These are phyloP conservation scores for Galeruca laticollis DNA, from an alignment of 2,888 invertebrate genomes.

Conservation along the genomic window DNA sequence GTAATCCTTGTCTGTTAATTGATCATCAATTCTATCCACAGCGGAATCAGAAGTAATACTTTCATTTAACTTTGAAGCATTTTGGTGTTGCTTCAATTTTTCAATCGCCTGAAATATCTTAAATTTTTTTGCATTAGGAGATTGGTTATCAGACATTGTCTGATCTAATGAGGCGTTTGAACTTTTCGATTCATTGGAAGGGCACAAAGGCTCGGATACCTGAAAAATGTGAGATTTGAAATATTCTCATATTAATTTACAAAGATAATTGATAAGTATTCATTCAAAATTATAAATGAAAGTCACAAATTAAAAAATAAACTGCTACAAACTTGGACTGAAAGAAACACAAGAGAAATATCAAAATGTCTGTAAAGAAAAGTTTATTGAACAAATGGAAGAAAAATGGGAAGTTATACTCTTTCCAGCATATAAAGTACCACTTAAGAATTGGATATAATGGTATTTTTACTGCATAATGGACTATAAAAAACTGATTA, in stretches of 20 bases:
- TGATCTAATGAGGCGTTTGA: constrained; percentile 7
- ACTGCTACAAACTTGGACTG: too few species aligned
- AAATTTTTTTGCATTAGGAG: constrained; percentile 7
- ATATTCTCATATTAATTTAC: not conserved
- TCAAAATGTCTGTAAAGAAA: too few species aligned
- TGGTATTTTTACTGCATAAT: too few species aligned
- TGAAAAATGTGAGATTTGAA: not conserved
- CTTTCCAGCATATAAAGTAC: too few species aligned
- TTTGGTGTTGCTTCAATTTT: not conserved
- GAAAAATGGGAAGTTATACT: too few species aligned
- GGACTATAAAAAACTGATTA: too few species aligned
- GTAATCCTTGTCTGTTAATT: not conserved
- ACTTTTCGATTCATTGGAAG: not conserved
- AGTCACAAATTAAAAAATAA: too few species aligned
- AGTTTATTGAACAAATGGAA: too few species aligned
- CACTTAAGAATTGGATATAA: too few species aligned
- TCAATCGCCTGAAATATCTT: constrained; percentile 15
- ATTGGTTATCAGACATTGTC: constrained; percentile 13
- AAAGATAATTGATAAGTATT: too few species aligned
- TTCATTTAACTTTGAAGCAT: not conserved
- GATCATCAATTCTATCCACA: not conserved
- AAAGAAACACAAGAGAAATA: too few species aligned
- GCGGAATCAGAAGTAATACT: constrained; percentile 1
- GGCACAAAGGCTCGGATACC: constrained; percentile 14
- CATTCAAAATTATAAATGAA: too few species aligned